A percentile compares a stretch with the other conserved stretches of the same genome.
These are phyloP conservation scores for Apodemus speciosus DNA, from an alignment of 2,113 vertebrate genomes.

Conservation along the genomic window DNA sequence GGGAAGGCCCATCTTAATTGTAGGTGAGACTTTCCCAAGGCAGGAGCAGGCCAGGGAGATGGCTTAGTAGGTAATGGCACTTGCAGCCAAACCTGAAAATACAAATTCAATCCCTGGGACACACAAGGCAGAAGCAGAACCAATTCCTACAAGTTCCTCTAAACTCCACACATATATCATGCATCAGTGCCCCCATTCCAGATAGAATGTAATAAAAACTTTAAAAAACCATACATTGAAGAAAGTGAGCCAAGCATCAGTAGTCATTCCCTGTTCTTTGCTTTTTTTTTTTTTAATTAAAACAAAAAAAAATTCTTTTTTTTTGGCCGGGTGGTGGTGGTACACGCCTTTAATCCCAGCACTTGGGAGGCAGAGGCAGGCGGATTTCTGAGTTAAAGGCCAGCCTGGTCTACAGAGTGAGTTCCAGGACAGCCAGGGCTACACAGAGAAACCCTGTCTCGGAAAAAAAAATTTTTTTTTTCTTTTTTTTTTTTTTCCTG, in stretches of 20 bases:
- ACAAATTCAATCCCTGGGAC: not conserved
- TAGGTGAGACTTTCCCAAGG: not conserved
- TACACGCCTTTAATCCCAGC: too few relatives aligned
- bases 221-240: not conserved
- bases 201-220: not conserved
- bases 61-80: not conserved
- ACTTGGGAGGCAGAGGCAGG: too few relatives aligned
- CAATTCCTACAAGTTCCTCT: not conserved
- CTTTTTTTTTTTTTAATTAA: not conserved
- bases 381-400: too few relatives aligned
- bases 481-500: not conserved
- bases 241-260: not conserved
- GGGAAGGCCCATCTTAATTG: not conserved
- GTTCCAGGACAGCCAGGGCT: too few relatives aligned
- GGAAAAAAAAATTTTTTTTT: too few relatives aligned
- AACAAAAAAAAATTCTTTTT: too few relatives aligned
- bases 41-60: not conserved
- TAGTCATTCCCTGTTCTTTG: not conserved
- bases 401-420: too few relatives aligned
- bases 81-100: not conserved
- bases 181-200: not conserved
- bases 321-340: too few relatives aligned
- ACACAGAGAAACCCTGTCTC: too few relatives aligned
- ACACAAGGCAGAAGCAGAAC: not conserved
- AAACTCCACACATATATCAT: not conserved